Evolutionary conservation across 1,140 invertebrate genomes (phyloP).

Genomic region (Caerostris extrusa): DNA sequence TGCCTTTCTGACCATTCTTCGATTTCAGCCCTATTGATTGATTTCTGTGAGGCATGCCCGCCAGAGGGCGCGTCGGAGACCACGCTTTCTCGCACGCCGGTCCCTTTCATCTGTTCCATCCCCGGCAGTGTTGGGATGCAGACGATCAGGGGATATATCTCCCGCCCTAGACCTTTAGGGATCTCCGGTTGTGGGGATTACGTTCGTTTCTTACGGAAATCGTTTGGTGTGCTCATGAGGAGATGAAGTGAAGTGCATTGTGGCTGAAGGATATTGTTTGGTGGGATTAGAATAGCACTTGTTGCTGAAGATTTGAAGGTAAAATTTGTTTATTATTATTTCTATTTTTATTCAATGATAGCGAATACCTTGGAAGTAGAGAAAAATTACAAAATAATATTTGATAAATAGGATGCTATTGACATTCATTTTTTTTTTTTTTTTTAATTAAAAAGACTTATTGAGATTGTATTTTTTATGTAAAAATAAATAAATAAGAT

Average conservation of each 20-base stretch:
- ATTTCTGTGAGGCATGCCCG: neutral
- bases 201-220: neutral
- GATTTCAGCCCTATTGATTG: no score
- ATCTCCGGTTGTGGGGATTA: neutral
- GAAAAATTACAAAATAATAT: neutral
- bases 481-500: no score
- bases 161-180: neutral
- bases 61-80: slow-evolving; percentile 53
- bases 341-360: neutral
- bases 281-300: neutral
- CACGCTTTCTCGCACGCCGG: neutral
- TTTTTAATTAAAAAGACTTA: no score
- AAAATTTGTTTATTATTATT: neutral
- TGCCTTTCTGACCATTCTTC: no score
- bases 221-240: neutral
- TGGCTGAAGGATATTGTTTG: neutral
- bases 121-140: slow-evolving; percentile 28
- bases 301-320: slow-evolving; percentile 42
- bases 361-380: neutral
- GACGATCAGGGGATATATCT: slow-evolving; percentile 4
- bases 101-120: slow-evolving; percentile 19
- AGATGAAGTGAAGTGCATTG: neutral
- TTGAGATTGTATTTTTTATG: no score
- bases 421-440: no score
- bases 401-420: no score